Base-by-base conservation (phyloP, 2,113 vertebrate genomes). In the Psephotus haematonotus region DNA sequence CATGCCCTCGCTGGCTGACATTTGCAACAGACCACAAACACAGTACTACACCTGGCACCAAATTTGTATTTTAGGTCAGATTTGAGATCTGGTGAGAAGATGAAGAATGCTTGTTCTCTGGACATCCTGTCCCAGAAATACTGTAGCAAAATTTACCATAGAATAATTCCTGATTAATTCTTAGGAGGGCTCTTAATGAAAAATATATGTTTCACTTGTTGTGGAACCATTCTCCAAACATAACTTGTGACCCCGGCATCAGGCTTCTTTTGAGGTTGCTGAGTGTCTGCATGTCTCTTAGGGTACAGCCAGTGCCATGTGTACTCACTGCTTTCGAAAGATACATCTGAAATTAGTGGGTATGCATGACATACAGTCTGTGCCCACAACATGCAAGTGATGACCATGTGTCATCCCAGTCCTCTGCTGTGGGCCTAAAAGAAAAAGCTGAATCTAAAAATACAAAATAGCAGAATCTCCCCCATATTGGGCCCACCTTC, bases 21-120 rank as follows among this genome's bases (percentile, higher is more conserved):
- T 92, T 95, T 92, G 64, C 67, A 95, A 55, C n/a, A 70, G 57
- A 93, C 35, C 91, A 79, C 65, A 93, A 94, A 79, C 84, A 72
- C 70, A 59, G 69, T 37, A 33, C 77, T 79, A 82, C 70, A 92
- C 9, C 28, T 91, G 81, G 88, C 69, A 89, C 49, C 64, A 57
- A 44, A 78, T 92, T 71, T 44, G 28, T 60, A 25, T 68, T 85
- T 87, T 37, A 33, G 91, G 91, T 92, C 88, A 72, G 41, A 86
- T 72, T 8, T 64, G 52, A 88, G 72, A 72, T 91, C 62, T 82
- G 62, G 20, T 74, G 88, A 75, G 67, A 88, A 89, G 81, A 55
- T 17, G 74, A 87, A 59, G 27, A 52, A 37, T 49, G 33, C 28
- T 65, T 74, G n/a, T 87, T 88, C 71, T 91, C 18, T 82, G 86